A percentile compares a stretch with the other conserved stretches of the same genome.
Conservation (phyloP, 1,140 invertebrate genomes). For the Saccostrea cuccullata region DNA sequence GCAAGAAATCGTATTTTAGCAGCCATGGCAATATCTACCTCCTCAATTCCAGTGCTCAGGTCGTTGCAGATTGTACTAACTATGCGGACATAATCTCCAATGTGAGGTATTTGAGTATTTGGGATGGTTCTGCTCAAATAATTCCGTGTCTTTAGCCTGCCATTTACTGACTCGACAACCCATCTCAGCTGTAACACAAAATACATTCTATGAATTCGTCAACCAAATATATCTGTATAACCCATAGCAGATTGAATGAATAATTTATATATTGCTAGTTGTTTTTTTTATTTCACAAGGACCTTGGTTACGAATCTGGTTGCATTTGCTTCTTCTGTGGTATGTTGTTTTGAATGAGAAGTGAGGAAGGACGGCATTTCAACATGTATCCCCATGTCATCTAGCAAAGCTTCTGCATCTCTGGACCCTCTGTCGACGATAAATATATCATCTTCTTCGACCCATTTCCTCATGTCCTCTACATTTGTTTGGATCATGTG, state of each 20-base stretch:
- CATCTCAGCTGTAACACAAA: neutral
- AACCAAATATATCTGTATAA: too few relatives aligned
- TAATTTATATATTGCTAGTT: too few relatives aligned
- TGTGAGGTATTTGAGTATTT: conserved; percentile 1
- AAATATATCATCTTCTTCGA: neutral
- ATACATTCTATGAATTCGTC: neutral
- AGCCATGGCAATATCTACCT: neutral
- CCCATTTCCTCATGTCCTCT: neutral
- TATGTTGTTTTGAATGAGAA: neutral
- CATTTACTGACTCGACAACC: conserved; percentile 20
- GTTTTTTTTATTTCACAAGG: too few relatives aligned
- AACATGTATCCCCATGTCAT: neutral
- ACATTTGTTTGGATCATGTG: conserved; percentile 4
- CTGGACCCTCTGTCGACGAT: neutral
- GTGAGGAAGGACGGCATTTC: neutral
- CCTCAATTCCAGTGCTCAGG: neutral
- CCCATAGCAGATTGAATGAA: too few relatives aligned
- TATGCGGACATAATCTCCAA: conserved; percentile 38
- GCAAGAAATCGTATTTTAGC: neutral
- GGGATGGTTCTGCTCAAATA: neutral
- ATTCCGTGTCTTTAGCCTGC: neutral
- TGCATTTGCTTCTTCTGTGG: neutral
- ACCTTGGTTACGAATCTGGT: neutral
- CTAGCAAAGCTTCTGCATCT: neutral
- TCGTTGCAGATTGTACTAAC: conserved; percentile 42